Conservation (phyloP, 1,140 invertebrate genomes). For the Orussus abietinus region DNA sequence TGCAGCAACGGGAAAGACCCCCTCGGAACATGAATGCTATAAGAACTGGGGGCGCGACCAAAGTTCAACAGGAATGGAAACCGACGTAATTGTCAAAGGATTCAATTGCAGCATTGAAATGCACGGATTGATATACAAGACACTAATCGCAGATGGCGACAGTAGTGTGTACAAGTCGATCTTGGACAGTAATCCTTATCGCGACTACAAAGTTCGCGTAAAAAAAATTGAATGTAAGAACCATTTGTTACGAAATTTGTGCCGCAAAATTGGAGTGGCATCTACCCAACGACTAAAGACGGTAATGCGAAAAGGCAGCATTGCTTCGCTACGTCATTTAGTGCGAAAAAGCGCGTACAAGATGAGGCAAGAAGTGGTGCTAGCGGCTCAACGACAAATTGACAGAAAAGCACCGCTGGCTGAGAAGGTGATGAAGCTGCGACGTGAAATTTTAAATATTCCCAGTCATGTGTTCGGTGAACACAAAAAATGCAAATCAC, state of each 20-base stretch:
- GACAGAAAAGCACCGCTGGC: not conserved
- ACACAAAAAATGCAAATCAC: slow-evolving; percentile 12
- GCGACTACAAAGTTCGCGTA: slow-evolving; percentile 20
- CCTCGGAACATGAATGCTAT: slow-evolving; percentile 26
- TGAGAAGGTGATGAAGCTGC: slow-evolving; percentile 4
- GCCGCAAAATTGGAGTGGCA: slow-evolving; percentile 19
- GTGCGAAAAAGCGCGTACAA: slow-evolving; percentile 10
- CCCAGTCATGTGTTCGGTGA: slow-evolving; percentile 23
- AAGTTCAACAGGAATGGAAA: slow-evolving; percentile 46
- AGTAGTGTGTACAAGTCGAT: slow-evolving; percentile 40
- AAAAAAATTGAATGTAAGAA: slow-evolving; percentile 44
- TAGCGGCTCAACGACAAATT: slow-evolving; percentile 1
- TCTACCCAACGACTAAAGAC: not conserved
- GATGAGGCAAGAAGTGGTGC: slow-evolving; percentile 6
- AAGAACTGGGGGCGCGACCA: slow-evolving; percentile 25
- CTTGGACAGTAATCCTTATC: slow-evolving; percentile 27
- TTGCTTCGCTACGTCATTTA: slow-evolving; percentile 1
- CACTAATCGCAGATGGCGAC: slow-evolving; percentile 47
- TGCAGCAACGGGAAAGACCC: not conserved
- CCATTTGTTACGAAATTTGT: slow-evolving; percentile 27
- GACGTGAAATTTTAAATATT: slow-evolving; percentile 14
- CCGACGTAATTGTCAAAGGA: slow-evolving; percentile 43
- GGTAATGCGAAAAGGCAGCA: not conserved
- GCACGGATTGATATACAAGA: slow-evolving; percentile 39
- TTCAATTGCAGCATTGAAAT: slow-evolving; percentile 33